Conservation (phyloP, 2,113 vertebrate genomes). For the Astur gentilis region DNA sequence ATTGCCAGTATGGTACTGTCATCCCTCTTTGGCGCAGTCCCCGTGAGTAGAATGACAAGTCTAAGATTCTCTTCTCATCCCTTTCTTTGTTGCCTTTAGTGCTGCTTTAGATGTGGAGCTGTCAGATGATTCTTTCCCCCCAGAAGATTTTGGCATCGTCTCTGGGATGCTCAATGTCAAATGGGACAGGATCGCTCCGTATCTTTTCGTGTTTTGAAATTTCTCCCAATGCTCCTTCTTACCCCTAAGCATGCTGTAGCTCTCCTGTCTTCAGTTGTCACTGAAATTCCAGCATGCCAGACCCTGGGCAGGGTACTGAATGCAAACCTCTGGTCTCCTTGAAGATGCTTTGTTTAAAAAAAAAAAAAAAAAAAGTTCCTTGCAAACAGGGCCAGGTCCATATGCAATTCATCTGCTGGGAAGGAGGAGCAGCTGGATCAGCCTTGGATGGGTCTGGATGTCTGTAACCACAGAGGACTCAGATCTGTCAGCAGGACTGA, state of each 20-base stretch:
- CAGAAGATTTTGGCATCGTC: conserved; percentile 94
- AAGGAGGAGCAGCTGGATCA: background rate
- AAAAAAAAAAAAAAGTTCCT: background rate
- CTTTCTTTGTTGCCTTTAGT: conserved; percentile 44
- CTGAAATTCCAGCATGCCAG: background rate
- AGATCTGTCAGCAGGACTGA: background rate
- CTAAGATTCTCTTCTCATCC: background rate
- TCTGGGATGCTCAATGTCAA: conserved; percentile 96
- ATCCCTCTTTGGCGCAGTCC: background rate
- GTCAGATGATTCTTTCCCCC: conserved; percentile 94
- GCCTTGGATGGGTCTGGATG: background rate
- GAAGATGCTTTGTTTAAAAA: background rate
- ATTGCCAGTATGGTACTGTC: background rate
- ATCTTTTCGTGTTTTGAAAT: conserved; percentile 73
- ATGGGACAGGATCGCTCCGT: conserved; percentile 97
- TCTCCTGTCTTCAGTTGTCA: background rate
- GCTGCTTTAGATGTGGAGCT: conserved; percentile 94
- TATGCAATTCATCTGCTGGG: too few species aligned
- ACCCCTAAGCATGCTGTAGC: too few species aligned
- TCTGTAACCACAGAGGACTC: background rate
- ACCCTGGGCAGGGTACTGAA: background rate
- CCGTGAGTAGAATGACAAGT: rapidly evolving
- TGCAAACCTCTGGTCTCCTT: background rate
- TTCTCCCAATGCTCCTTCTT: rapidly evolving
- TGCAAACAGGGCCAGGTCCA: background rate